Evolutionary conservation across 2,888 invertebrate species (phyloP).

Genomic region (Himalopsyche anomala): DNA sequence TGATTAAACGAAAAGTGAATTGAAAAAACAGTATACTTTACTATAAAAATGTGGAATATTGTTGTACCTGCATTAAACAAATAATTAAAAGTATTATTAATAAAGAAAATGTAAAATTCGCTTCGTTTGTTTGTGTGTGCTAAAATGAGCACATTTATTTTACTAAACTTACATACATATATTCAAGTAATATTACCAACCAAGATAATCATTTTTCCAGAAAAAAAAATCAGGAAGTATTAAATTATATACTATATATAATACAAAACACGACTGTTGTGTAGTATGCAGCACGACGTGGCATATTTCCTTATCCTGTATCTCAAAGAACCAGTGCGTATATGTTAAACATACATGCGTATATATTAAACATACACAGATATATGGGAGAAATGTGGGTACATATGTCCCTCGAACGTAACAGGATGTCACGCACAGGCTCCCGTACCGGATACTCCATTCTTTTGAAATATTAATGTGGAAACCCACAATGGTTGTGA

Average conservation of each 20-base stretch:
- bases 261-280: not conserved
- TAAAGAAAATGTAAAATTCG: no score
- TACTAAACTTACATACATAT: no score
- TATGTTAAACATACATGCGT: slow-evolving; percentile 28
- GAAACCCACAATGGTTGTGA: slow-evolving; percentile 52
- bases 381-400: slow-evolving; percentile 26
- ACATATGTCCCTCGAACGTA: slow-evolving; percentile 39
- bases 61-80: no score
- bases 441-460: slow-evolving; percentile 45
- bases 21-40: no score
- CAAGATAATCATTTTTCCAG: not conserved
- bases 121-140: no score
- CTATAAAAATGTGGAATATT: no score
- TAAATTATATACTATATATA: no score
- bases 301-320: slow-evolving; percentile 15
- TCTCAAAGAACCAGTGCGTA: not conserved
- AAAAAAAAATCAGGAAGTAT: not conserved
- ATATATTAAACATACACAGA: slow-evolving; percentile 26
- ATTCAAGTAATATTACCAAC: not conserved
- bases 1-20: no score
- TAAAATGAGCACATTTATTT: no score
- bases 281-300: slow-evolving; percentile 3
- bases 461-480: slow-evolving; percentile 60
- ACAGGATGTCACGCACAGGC: slow-evolving; percentile 58
- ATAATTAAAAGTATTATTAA: no score